Evolutionary conservation across 1,140 invertebrate species (phyloP), one percentile per base, ranked within the genome.

Genomic region (Nymphalis io): DNA sequence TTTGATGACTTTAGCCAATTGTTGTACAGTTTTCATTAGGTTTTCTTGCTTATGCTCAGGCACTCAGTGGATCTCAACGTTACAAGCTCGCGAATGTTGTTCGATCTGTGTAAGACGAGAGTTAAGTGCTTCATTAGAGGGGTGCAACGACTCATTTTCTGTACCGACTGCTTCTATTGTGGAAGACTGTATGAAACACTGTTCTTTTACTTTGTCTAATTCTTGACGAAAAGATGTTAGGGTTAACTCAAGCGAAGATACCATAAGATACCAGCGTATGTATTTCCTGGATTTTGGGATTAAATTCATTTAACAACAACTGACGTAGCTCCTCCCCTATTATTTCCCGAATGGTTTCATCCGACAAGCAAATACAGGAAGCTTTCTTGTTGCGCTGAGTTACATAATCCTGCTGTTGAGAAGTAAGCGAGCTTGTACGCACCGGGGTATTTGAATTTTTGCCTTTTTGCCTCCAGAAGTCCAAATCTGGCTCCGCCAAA

Each of bases 41-140:
- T 60, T 60, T 15, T 60, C 58, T 11, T 27, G n/a, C 20, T 46
- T 60, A 18, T 44, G 59, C 18, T 60, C 39, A 4, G 38, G 59
- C 12, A 60, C 18, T 20, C 59, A 20, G 0, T 42, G 38, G 18
- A 42, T 6, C 13, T 42, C 38, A 2, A 60, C 8, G 23, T 60
- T 60, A 11, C 12, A 44, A 2, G 38, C n/a, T 2, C 38, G 38
- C 1, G 27, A 33, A 1, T 33, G 53, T 57, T 57, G 53, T 12
- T 57, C 53, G 11, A 57, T 3, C 12, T 57, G 53, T 1, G 44
- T 3, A 15, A 46, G 44, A 4, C 44, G 15, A 8, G 44, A 46
- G 16, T n/a, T 16, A 5, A 46, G 16, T 16, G 12, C n/a, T 11
- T 16, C 44, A 46, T 16, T 16, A 16, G 15, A 46, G 3, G 15